A percentile compares a stretch with the other conserved stretches of the same genome.
These are phyloP conservation scores for Lophotriccus pileatus DNA, from an alignment of 2,797 vertebrate genomes.

Conservation along the genomic window DNA sequence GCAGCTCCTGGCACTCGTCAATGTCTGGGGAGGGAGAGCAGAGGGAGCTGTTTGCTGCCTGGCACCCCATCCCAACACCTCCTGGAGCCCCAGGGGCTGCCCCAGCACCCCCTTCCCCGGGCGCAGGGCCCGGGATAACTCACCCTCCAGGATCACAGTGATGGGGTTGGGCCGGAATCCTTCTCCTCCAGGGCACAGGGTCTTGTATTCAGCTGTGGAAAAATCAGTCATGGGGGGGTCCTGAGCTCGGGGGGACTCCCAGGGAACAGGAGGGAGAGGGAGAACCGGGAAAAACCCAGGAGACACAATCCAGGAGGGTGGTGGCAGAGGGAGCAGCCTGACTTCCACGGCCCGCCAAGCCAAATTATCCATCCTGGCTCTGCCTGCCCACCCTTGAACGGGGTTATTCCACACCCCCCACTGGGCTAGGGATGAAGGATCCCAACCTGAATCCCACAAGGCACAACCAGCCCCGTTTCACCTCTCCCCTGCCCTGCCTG, in stretches of 20 bases:
- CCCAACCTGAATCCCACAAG: not conserved
- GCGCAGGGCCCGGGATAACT: rapidly evolving
- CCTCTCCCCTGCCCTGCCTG: not conserved
- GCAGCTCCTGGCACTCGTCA: constrained; percentile 92
- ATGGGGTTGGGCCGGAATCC: constrained; percentile 93
- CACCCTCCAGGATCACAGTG: constrained; percentile 94
- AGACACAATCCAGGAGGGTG: not conserved
- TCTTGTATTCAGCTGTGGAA: constrained; percentile 89
- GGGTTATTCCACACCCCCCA: not conserved
- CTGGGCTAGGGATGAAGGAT: not conserved
- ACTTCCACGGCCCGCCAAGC: not conserved
- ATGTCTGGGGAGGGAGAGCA: constrained; percentile 80
- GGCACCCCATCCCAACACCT: not conserved
- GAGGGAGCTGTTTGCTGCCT: not conserved
- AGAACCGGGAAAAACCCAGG: not conserved
- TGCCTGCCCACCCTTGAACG: not conserved
- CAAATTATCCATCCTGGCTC: not conserved
- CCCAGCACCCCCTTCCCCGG: rapidly evolving
- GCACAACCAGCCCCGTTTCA: not conserved
- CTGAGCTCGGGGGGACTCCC: not conserved
- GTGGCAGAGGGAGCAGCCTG: not conserved
- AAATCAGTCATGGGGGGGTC: not conserved
- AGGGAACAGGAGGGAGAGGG: not conserved
- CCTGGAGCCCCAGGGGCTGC: rapidly evolving
- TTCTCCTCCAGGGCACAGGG: constrained; percentile 91